Conservation (phyloP, 2,888 invertebrate genomes). For the Quadroppia sp. region DNA sequence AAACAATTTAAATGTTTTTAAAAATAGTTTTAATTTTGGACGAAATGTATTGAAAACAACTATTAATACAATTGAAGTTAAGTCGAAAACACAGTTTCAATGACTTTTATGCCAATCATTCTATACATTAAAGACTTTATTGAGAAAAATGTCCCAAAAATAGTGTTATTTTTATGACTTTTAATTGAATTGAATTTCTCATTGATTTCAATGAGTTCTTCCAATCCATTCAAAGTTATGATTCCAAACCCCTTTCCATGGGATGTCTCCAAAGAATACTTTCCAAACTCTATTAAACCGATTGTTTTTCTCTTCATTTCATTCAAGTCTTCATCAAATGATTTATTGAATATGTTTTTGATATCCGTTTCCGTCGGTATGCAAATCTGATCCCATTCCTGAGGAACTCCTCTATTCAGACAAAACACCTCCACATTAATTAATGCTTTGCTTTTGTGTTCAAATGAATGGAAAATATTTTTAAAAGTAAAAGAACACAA, state of each 20-base stretch:
- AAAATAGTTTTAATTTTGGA: too few relatives aligned
- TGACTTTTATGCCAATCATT: slow-evolving; percentile 3
- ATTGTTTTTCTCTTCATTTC: slow-evolving; percentile 32
- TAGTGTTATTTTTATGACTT: slow-evolving; percentile 1
- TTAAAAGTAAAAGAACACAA: background rate
- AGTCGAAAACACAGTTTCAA: slow-evolving; percentile 8
- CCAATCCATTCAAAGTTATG: background rate
- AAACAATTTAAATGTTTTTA: slow-evolving; percentile 1
- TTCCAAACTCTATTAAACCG: slow-evolving; percentile 43
- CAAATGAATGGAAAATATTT: background rate
- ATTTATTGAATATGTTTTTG: background rate
- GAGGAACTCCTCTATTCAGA: slow-evolving; percentile 31
- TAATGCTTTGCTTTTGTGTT: background rate
- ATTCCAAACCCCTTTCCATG: slow-evolving; percentile 41
- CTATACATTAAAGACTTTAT: background rate
- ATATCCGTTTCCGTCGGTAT: slow-evolving; percentile 31
- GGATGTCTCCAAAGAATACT: slow-evolving; percentile 34
- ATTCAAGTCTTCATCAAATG: background rate
- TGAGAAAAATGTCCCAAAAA: background rate
- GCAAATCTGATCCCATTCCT: slow-evolving; percentile 35
- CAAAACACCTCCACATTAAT: slow-evolving; percentile 34
- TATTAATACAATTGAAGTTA: background rate
- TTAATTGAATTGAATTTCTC: background rate
- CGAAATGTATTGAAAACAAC: background rate
- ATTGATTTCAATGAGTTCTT: slow-evolving; percentile 19